These are phyloP conservation scores for Montipora cactus DNA, from an alignment of 64 coral and sea anemone species.

Conservation along the genomic window DNA sequence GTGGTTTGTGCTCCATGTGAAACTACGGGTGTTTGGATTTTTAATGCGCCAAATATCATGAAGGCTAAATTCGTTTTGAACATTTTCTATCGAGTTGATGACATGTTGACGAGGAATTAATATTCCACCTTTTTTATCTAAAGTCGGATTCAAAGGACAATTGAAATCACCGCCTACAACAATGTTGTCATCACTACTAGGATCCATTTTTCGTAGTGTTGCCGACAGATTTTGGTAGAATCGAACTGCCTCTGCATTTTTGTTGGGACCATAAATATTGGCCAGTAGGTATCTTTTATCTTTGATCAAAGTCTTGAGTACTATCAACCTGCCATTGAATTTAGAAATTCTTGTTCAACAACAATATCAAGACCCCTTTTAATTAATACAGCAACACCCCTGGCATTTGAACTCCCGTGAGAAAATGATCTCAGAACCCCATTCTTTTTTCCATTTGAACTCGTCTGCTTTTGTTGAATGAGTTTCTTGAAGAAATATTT, in stretches of 20 bases:
- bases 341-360: no score
- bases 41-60: background rate
- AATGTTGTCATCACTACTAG: background rate
- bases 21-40: background rate
- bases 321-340: no score
- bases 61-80: background rate
- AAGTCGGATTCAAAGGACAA: background rate
- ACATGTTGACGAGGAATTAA: background rate
- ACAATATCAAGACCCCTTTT: no score
- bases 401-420: no score
- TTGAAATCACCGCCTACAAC: background rate
- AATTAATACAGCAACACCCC: no score
- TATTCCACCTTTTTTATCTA: constrained; percentile 5
- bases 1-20: background rate
- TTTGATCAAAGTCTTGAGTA: background rate
- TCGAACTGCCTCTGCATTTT: background rate
- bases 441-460: no score
- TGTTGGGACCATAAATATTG: constrained; percentile 14
- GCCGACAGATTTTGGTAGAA: background rate
- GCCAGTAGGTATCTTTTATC: constrained; percentile 11
- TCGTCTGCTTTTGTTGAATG: no score
- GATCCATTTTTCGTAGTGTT: background rate
- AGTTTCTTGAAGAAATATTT: no score
- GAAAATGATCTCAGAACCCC: no score
- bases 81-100: constrained; percentile 18